phyloP scores from a whole-genome alignment of 2,797 vertebrate species.

The Poecilia velifera region DNA sequence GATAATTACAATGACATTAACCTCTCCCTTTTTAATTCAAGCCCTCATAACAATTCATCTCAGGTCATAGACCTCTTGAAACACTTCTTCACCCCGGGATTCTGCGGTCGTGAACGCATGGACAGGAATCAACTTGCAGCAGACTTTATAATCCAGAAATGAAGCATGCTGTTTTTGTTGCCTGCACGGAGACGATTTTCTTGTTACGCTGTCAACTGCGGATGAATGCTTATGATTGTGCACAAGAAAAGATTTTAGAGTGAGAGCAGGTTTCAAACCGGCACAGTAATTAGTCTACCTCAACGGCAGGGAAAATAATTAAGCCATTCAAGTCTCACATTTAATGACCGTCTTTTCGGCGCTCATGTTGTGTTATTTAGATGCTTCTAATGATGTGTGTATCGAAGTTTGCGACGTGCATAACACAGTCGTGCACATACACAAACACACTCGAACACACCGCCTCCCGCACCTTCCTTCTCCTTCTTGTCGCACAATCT shows the following conservation, averaged over 20 bases:
- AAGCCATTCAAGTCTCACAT: conserved; percentile 71
- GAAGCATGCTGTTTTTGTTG: conserved; percentile 30
- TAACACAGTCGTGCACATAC: conserved; percentile 21
- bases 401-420: conserved; percentile 39
- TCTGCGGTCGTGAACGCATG: conserved; percentile 28
- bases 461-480: conserved; percentile 19
- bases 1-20: conserved; percentile 85
- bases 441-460: conserved; percentile 13
- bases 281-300: conserved; percentile 73
- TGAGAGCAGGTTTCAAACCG: conserved; percentile 58
- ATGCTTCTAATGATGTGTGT: conserved; percentile 72
- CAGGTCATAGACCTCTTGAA: conserved; percentile 59
- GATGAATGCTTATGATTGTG: conserved; percentile 25
- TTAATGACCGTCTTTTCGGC: conserved; percentile 66
- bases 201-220: conserved; percentile 34
- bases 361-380: conserved; percentile 67
- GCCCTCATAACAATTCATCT: conserved; percentile 66
- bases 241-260: conserved; percentile 36
- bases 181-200: conserved; percentile 39
- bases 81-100: conserved; percentile 55
- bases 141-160: conserved; percentile 41
- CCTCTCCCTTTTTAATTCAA: conserved; percentile 81
- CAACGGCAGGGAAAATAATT: conserved; percentile 68
- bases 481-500: conserved; percentile 39
- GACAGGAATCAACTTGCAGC: conserved; percentile 43